phyloP scores from a whole-genome alignment of 2,797 vertebrate genomes.

The Molossus molossus region DNA sequence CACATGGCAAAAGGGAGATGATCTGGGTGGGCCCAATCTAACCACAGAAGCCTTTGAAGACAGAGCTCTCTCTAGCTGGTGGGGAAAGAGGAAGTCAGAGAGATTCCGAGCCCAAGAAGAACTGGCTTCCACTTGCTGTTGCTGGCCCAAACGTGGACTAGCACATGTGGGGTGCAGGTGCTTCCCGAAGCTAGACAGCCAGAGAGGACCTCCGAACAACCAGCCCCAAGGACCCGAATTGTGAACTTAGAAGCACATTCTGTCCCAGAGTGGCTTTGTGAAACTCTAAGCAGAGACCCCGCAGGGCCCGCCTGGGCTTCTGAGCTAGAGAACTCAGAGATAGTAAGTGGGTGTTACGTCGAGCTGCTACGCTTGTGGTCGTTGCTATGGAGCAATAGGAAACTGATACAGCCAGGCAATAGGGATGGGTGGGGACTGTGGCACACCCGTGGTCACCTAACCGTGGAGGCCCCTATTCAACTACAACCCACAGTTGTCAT shows the following conservation, averaged over 20 bases:
- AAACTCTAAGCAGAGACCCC: background rate
- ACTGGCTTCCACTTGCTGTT: background rate
- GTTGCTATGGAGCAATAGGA: background rate
- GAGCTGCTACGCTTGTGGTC: background rate
- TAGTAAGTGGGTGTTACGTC: background rate
- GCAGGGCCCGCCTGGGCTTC: background rate
- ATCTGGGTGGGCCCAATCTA: background rate
- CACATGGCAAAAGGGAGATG: background rate
- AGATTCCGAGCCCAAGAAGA: background rate
- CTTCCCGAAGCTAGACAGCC: background rate
- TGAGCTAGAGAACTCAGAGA: background rate
- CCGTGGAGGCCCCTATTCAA: background rate
- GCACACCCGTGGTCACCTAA: accelerated
- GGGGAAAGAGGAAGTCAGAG: background rate
- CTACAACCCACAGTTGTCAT: background rate
- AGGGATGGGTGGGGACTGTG: background rate
- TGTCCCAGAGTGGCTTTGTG: background rate
- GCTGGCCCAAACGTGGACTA: too few relatives aligned
- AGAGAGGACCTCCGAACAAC: background rate
- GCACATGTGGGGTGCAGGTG: accelerated
- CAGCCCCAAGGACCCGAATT: background rate
- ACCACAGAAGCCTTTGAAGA: background rate
- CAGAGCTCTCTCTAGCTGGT: background rate
- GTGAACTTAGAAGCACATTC: background rate
- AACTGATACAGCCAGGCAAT: accelerated